A percentile compares a stretch with the other conserved stretches of the same genome.
Evolutionary conservation across 2,888 invertebrate genomes (phyloP).

Genomic region (Miltochrista miniata): DNA sequence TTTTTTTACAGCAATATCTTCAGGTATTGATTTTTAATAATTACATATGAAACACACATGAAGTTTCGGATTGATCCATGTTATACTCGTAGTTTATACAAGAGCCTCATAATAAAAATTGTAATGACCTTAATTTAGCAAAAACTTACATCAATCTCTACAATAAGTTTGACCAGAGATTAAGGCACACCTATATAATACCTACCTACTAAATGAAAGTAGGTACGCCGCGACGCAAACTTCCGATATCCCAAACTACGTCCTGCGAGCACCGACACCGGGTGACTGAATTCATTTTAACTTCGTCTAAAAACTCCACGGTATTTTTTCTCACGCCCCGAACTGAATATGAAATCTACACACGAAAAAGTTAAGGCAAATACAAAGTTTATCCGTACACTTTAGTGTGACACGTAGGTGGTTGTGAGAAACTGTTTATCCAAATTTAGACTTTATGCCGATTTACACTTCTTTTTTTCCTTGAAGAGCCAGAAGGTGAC

Average conservation of each 20-base stretch:
- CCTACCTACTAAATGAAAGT: too few relatives aligned
- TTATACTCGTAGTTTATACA: too few relatives aligned
- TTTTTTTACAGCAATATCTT: too few relatives aligned
- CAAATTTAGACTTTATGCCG: not conserved
- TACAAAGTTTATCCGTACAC: conserved; percentile 18
- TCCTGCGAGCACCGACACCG: conserved; percentile 31
- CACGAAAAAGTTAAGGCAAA: conserved; percentile 45
- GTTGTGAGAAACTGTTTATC: not conserved
- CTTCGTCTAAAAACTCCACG: conserved; percentile 53
- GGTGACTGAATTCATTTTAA: conserved; percentile 66
- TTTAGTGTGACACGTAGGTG: conserved; percentile 4
- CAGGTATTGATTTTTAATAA: too few relatives aligned
- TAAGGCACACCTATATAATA: too few relatives aligned
- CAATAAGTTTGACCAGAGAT: too few relatives aligned
- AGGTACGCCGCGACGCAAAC: conserved; percentile 19
- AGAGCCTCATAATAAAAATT: too few relatives aligned
- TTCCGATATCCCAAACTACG: conserved; percentile 5
- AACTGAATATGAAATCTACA: conserved; percentile 64
- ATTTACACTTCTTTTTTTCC: too few relatives aligned
- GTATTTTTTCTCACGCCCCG: conserved; percentile 51
- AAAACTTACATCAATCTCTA: too few relatives aligned
- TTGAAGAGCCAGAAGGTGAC: not conserved
- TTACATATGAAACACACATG: too few relatives aligned
- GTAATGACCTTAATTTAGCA: too few relatives aligned
- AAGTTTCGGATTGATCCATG: too few relatives aligned